phyloP scores from a whole-genome alignment of 2,888 invertebrate genomes.

The Drosophila tanythrix region DNA sequence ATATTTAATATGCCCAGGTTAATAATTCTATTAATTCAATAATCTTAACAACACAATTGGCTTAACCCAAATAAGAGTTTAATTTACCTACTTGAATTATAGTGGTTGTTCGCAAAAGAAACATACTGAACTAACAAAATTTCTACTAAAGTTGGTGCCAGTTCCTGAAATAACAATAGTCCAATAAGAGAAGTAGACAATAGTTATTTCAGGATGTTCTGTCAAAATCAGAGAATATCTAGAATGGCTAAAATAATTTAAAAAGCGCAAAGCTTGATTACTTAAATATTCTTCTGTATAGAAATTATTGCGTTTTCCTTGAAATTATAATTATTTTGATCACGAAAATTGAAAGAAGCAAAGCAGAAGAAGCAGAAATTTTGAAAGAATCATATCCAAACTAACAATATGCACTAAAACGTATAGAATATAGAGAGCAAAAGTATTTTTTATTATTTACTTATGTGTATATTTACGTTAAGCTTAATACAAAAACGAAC shows the following conservation, averaged over 20 bases:
- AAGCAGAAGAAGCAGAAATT: background rate
- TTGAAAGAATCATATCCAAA: too few species aligned
- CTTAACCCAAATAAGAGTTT: background rate
- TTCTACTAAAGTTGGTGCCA: background rate
- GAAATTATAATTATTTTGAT: background rate
- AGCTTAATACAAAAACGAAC: conserved; percentile 7
- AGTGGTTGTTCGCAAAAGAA: background rate
- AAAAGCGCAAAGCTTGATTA: background rate
- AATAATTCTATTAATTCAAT: background rate
- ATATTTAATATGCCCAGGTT: background rate
- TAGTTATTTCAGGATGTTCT: background rate
- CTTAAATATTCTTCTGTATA: background rate
- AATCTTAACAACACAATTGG: background rate
- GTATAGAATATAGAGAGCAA: background rate
- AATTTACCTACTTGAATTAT: background rate
- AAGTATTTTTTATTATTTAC: background rate
- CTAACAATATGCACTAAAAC: conserved; percentile 3
- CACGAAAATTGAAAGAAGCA: background rate
- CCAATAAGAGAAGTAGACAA: background rate
- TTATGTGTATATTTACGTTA: conserved; percentile 19
- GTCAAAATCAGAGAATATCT: background rate
- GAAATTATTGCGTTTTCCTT: background rate
- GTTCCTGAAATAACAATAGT: background rate
- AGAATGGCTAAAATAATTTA: background rate
- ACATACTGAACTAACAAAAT: background rate